Percentiles rank a stretch among this genome's conserved stretches.
These are phyloP conservation scores for Momotus momota DNA, from an alignment of 2,797 vertebrate genomes.

Conservation along the genomic window DNA sequence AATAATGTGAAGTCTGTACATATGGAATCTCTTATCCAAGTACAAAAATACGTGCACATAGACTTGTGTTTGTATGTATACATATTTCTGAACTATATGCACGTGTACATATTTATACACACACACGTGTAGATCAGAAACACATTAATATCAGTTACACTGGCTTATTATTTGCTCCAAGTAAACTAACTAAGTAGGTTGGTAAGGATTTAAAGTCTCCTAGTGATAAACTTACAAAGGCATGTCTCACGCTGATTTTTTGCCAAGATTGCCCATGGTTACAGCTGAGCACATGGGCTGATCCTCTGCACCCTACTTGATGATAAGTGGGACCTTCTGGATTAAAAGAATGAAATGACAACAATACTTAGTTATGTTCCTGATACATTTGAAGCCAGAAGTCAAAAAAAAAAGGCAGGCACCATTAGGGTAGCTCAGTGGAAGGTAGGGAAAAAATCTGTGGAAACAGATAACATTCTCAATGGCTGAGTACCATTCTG, in stretches of 20 bases:
- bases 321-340: background rate
- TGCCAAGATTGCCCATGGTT: background rate
- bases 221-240: conserved; percentile 9
- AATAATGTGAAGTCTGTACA: background rate
- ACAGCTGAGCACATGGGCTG: background rate
- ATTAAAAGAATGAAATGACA: conserved; percentile 10
- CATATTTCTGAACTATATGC: background rate
- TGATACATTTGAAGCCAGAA: conserved; percentile 34
- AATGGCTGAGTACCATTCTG: background rate
- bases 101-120: background rate
- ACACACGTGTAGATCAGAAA: background rate
- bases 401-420: background rate
- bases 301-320: background rate
- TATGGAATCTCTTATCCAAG: background rate
- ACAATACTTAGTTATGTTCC: conserved; percentile 16
- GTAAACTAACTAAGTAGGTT: conserved; percentile 4
- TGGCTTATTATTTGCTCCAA: conserved; percentile 32
- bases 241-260: background rate
- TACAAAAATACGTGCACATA: background rate
- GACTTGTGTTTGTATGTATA: background rate
- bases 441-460: conserved; percentile 17
- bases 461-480: conserved; percentile 49
- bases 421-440: background rate
- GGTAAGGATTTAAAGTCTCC: background rate
- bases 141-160: background rate